A percentile compares a stretch with the other conserved stretches of the same genome.
Evolutionary conservation across 2,113 vertebrate species (phyloP).

Genomic region (Sinocyclocheilus grahami): DNA sequence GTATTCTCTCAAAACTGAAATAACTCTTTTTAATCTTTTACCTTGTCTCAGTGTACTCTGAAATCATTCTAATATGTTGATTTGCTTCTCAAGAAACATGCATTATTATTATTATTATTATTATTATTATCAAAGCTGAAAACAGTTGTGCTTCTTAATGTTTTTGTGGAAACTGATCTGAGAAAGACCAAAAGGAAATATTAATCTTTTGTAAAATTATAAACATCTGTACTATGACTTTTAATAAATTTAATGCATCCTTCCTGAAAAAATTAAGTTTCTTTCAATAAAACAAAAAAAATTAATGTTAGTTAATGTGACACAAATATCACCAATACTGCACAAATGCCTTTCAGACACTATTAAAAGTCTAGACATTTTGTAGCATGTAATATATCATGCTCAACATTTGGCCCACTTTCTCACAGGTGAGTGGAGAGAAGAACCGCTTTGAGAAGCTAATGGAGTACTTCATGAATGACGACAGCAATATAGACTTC

Average conservation of each 20-base stretch:
- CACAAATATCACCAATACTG: background rate
- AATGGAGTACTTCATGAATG: constrained; percentile 92
- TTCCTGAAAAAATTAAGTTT: no score
- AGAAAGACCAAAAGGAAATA: background rate
- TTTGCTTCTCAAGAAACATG: no score
- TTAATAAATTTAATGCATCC: no score
- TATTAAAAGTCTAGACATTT: background rate
- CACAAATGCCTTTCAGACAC: background rate
- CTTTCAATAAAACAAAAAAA: no score
- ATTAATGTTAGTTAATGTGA: background rate
- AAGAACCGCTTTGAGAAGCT: constrained; percentile 85
- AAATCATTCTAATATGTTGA: no score
- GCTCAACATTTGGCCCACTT: background rate
- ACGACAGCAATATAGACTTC: constrained; percentile 96
- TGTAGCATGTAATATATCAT: background rate
- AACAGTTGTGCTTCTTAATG: no score
- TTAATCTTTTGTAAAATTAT: background rate
- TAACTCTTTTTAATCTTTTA: background rate
- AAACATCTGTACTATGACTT: background rate
- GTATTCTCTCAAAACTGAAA: background rate
- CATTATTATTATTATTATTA: no score
- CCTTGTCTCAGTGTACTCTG: background rate
- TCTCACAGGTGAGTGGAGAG: constrained; percentile 79
- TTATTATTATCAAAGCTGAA: no score
- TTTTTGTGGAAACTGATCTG: no score